phyloP scores from a whole-genome alignment of 1,140 invertebrate genomes.

The Drosophila ohnishii region DNA sequence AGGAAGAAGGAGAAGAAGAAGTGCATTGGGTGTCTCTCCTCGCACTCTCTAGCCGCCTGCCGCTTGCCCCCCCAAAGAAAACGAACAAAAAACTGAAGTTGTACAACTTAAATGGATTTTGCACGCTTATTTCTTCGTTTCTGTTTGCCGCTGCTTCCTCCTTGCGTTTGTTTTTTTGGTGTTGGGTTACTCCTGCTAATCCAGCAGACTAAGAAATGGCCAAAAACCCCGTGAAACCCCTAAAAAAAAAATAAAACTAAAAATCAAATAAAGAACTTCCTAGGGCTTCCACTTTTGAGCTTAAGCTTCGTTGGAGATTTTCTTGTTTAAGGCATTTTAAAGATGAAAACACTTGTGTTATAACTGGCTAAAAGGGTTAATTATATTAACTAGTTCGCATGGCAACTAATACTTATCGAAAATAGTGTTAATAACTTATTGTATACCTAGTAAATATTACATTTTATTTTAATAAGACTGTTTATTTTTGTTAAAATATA shows the following conservation, averaged over 20 bases:
- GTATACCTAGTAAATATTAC: too few relatives aligned
- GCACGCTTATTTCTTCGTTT: conserved; percentile 53
- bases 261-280: neutral
- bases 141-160: conserved; percentile 10
- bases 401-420: too few relatives aligned
- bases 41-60: neutral
- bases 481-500: too few relatives aligned
- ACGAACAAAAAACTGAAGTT: conserved; percentile 24
- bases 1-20: conserved; percentile 6
- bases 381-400: neutral
- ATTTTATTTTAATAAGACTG: too few relatives aligned
- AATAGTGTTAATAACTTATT: too few relatives aligned
- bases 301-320: neutral
- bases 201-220: conserved; percentile 29
- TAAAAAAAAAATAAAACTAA: neutral
- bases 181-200: conserved; percentile 62
- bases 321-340: neutral
- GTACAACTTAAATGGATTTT: conserved; percentile 67
- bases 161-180: conserved; percentile 20
- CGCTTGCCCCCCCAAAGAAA: neutral
- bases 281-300: neutral
- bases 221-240: neutral
- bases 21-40: conserved; percentile 19
- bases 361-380: neutral
- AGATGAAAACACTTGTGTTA: neutral